Conservation (phyloP, 2,888 invertebrate species). For the Onchidella celtica region DNA sequence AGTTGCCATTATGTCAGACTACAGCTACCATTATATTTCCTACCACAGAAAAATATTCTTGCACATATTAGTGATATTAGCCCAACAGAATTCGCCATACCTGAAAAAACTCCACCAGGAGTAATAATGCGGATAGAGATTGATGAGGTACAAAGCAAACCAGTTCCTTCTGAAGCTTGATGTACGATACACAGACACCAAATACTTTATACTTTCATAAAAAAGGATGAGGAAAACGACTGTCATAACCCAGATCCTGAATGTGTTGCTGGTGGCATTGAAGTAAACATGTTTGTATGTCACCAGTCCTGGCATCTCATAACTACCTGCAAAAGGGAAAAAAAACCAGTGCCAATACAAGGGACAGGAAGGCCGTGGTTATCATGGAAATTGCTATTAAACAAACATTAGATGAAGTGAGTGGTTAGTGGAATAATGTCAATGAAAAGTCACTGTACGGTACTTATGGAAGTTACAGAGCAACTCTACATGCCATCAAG, state of each 20-base stretch:
- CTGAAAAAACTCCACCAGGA: constrained; percentile 74
- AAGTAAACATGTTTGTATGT: constrained; percentile 79
- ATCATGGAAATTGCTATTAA: constrained; percentile 6
- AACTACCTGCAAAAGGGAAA: constrained; percentile 65
- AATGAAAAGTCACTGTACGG: too few relatives aligned
- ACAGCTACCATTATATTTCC: too few relatives aligned
- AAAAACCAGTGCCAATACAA: neutral
- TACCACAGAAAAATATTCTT: too few relatives aligned
- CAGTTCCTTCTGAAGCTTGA: constrained; percentile 64
- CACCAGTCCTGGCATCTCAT: constrained; percentile 76
- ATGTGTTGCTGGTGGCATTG: constrained; percentile 74
- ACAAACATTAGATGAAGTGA: neutral
- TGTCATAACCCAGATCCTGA: constrained; percentile 76
- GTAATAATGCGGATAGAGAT: constrained; percentile 79
- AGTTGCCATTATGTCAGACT: too few relatives aligned
- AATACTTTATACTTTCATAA: constrained; percentile 76
- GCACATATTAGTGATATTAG: too few relatives aligned
- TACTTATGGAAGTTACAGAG: too few relatives aligned
- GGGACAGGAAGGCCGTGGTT: neutral
- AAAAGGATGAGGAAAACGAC: constrained; percentile 71
- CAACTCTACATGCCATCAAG: too few relatives aligned
- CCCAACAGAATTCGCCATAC: too few relatives aligned
- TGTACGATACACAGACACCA: constrained; percentile 64
- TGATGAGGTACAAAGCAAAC: constrained; percentile 72
- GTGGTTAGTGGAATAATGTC: too few relatives aligned